Conservation (phyloP, 2,797 vertebrate genomes). For the Xerus rutilus region DNA sequence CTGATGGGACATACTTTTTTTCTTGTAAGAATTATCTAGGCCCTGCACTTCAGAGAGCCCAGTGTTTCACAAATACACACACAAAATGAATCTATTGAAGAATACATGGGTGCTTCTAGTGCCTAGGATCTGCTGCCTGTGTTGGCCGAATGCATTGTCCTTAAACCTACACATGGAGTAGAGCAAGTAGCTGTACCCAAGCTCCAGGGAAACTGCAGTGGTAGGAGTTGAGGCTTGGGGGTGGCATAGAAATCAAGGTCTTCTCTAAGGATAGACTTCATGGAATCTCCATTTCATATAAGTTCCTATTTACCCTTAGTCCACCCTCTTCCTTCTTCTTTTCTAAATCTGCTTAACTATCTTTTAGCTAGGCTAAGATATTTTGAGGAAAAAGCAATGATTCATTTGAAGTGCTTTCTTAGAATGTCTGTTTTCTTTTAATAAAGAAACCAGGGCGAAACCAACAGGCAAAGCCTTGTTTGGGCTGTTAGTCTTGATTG, state of each 20-base stretch:
- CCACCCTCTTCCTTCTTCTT: background rate
- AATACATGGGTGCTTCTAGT: background rate
- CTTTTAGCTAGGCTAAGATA: background rate
- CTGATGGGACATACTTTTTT: background rate
- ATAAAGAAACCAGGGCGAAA: conserved; percentile 17
- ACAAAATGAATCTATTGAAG: background rate
- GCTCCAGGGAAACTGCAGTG: accelerated
- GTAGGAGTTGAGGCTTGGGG: accelerated
- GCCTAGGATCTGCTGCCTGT: background rate
- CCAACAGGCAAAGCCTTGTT: background rate
- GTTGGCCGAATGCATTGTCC: background rate
- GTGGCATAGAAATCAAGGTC: background rate
- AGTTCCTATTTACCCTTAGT: background rate
- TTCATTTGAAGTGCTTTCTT: conserved; percentile 53
- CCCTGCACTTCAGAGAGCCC: background rate
- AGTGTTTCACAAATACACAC: background rate
- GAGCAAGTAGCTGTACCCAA: background rate
- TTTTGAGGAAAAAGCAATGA: conserved; percentile 15
- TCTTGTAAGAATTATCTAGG: background rate
- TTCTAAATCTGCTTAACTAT: background rate
- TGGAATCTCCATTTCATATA: background rate
- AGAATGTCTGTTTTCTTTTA: conserved; percentile 67
- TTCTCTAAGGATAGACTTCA: background rate
- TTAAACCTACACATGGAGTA: background rate
- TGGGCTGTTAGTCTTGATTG: conserved; percentile 54